Conservation (phyloP, 2,113 vertebrate genomes). For the Pangasianodon gigas region DNA sequence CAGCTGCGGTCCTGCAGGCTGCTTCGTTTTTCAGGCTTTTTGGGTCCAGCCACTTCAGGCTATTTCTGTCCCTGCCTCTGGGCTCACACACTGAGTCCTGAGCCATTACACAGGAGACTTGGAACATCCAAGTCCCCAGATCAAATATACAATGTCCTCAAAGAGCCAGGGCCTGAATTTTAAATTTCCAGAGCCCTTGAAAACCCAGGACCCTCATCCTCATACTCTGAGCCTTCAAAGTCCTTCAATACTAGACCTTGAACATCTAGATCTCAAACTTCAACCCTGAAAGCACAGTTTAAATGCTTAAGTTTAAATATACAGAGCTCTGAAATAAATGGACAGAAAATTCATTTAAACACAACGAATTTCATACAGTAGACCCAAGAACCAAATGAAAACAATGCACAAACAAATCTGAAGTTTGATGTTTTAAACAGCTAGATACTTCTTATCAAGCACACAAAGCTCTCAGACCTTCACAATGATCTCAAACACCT, state of each 20-base stretch:
- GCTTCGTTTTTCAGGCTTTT: constrained; percentile 35
- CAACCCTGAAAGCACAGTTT: background rate
- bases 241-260: background rate
- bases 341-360: background rate
- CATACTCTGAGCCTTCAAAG: background rate
- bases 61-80: constrained; percentile 44
- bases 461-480: background rate
- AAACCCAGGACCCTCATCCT: background rate
- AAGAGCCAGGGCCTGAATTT: constrained; percentile 22
- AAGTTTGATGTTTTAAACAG: background rate
- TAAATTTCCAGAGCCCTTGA: constrained; percentile 21
- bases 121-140: constrained; percentile 25
- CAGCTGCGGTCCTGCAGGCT: constrained; percentile 25
- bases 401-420: background rate
- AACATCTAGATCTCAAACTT: background rate
- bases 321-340: background rate
- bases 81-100: constrained; percentile 23
- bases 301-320: background rate
- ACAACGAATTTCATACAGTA: background rate
- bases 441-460: background rate
- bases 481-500: background rate
- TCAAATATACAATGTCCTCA: constrained; percentile 10
- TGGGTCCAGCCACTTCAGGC: constrained; percentile 17
- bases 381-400: background rate
- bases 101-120: background rate